Evolutionary conservation across 2,797 vertebrate genomes (phyloP).

Genomic region (Leptatherina wallacei): DNA sequence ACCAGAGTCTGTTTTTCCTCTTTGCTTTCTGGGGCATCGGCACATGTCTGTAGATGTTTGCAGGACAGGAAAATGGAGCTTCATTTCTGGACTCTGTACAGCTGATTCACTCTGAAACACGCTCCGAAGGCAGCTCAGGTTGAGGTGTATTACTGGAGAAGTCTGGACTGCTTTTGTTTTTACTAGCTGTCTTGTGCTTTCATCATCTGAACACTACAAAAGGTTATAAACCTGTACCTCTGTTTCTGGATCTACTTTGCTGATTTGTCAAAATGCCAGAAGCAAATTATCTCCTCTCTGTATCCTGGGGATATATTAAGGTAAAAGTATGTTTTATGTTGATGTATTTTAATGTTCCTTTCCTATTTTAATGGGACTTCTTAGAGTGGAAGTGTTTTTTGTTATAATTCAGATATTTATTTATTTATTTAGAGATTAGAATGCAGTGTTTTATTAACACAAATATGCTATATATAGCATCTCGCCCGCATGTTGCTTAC

Average conservation of each 20-base stretch:
- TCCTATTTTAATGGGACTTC: constrained; percentile 2
- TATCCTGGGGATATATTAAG: constrained; percentile 99
- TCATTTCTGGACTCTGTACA: constrained; percentile 68
- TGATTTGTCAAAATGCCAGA: constrained; percentile 94
- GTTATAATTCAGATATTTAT: background rate
- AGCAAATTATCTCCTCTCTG: constrained; percentile 95
- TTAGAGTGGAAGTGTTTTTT: constrained; percentile 3
- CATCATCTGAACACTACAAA: constrained; percentile 22
- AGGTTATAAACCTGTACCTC: constrained; percentile 20
- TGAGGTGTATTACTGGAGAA: constrained; percentile 58
- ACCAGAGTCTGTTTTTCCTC: constrained; percentile 29
- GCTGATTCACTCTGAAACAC: constrained; percentile 57
- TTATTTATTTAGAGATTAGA: no score
- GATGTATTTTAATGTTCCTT: background rate
- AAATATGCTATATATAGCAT: constrained; percentile 3
- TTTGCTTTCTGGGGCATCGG: constrained; percentile 39
- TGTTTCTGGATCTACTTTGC: constrained; percentile 48
- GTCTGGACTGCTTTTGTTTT: constrained; percentile 24
- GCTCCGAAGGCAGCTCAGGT: constrained; percentile 25
- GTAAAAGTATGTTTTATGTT: constrained; percentile 82
- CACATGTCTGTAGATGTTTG: constrained; percentile 39
- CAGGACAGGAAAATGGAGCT: constrained; percentile 52
- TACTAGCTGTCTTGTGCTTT: constrained; percentile 15
- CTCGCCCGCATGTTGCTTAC: constrained; percentile 8
- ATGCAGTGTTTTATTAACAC: constrained; percentile 2